Evolutionary conservation across 2,113 vertebrate species (phyloP).

Genomic region (Crotalus viridis): DNA sequence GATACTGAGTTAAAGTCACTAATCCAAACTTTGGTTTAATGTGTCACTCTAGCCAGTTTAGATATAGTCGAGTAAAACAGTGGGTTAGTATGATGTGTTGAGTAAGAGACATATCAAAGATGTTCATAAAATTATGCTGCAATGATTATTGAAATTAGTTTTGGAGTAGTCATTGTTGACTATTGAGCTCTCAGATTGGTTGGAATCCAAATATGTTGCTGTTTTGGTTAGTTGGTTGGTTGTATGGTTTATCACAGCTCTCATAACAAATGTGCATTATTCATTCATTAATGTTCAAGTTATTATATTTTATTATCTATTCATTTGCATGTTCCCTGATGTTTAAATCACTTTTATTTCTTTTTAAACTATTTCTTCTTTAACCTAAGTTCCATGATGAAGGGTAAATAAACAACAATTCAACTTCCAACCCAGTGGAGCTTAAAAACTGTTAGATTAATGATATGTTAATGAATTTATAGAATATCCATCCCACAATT

Average conservation of each 20-base stretch:
- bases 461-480: not conserved
- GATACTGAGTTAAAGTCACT: not conserved
- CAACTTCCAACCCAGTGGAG: not conserved
- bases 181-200: not conserved
- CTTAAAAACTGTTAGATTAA: not conserved
- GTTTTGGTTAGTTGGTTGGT: not conserved
- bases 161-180: not conserved
- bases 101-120: not conserved
- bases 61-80: not conserved
- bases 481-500: not conserved
- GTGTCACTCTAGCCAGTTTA: not conserved
- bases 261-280: conserved; percentile 15
- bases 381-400: not conserved
- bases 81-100: not conserved
- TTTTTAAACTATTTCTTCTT: not conserved
- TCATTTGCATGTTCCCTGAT: not conserved
- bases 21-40: not conserved
- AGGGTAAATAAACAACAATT: not conserved
- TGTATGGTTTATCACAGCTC: not conserved
- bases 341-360: not conserved
- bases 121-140: not conserved
- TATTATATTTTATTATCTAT: not conserved
- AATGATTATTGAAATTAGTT: not conserved
- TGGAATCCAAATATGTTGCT: not conserved
- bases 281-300: conserved; percentile 5